phyloP scores from a whole-genome alignment of 2,888 invertebrate species.

The Erebia epiphron region DNA sequence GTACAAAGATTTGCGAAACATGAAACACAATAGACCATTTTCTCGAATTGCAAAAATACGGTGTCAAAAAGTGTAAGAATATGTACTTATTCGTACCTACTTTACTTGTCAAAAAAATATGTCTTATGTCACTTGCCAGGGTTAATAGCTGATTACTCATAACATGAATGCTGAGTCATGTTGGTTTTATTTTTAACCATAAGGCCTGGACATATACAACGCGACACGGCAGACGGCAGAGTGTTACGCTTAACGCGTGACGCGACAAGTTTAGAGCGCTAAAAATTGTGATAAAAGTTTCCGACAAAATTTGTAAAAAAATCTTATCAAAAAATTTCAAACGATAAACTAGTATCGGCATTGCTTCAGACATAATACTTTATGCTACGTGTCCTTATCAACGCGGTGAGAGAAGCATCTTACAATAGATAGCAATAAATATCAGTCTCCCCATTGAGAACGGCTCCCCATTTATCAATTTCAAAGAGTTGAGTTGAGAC shows the following conservation, averaged over 20 bases:
- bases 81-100: background rate
- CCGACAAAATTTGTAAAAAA: no score
- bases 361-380: no score
- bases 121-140: constrained; percentile 10
- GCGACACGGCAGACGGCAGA: background rate
- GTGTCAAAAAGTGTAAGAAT: background rate
- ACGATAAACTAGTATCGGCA: no score
- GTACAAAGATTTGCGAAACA: background rate
- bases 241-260: background rate
- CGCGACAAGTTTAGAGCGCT: no score
- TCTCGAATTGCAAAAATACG: background rate
- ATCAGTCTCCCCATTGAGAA: no score
- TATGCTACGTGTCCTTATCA: no score
- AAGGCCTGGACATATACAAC: background rate
- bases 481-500: background rate
- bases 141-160: constrained; percentile 15
- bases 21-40: background rate
- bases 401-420: no score
- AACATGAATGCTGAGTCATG: constrained; percentile 1
- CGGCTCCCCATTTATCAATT: background rate
- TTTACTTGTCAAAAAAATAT: background rate
- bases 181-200: background rate
- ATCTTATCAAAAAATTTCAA: no score
- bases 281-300: no score
- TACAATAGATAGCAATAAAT: no score